phyloP scores from a whole-genome alignment of 1,140 invertebrate species.

The Conus ventricosus region DNA sequence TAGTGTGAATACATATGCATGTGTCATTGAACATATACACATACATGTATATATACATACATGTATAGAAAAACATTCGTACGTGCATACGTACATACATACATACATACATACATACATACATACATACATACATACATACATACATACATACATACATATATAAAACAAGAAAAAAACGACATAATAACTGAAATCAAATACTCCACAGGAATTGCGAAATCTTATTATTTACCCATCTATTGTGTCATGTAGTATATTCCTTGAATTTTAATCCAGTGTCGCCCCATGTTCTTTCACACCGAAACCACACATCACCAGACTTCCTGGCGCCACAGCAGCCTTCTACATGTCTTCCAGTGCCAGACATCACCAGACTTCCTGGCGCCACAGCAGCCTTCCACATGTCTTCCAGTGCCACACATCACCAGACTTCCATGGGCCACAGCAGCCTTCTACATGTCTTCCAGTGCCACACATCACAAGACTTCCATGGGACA shows the following conservation, averaged over 20 bases:
- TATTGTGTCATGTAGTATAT: neutral
- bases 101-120: neutral
- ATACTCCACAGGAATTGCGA: neutral
- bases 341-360: neutral
- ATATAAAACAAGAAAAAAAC: neutral
- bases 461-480: neutral
- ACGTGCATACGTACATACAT: neutral
- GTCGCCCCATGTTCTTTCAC: neutral
- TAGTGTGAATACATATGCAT: too few species aligned
- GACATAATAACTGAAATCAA: neutral
- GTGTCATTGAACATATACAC: too few species aligned
- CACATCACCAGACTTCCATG: too few species aligned
- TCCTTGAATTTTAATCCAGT: neutral
- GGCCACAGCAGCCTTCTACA: too few species aligned
- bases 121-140: slow-evolving; percentile 9
- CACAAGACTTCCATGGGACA: neutral
- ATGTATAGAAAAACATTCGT: too few species aligned
- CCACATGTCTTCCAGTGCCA: neutral
- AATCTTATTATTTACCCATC: neutral
- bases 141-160: neutral
- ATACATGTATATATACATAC: too few species aligned
- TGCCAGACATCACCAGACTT: neutral
- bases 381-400: neutral
- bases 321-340: neutral
- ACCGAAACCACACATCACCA: neutral